Percentiles rank a stretch among this genome's conserved stretches.
These are phyloP conservation scores for Cheumatopsyche charites DNA, from an alignment of 1,140 invertebrate genomes.

Conservation along the genomic window DNA sequence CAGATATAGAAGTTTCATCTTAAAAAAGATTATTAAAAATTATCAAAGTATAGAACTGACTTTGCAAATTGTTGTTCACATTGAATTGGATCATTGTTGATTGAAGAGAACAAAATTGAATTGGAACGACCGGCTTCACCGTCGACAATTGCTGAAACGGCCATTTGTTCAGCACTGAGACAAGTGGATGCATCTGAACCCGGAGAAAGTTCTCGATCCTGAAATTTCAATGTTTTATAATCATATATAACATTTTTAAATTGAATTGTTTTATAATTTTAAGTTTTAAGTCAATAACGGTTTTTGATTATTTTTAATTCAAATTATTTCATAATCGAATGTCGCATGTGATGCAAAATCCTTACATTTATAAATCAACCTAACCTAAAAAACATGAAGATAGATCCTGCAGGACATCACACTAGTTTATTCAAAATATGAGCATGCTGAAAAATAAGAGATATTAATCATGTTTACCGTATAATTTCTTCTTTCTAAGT, in stretches of 20 bases:
- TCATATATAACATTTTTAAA: too few species aligned
- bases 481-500: slow-evolving; percentile 61
- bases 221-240: too few species aligned
- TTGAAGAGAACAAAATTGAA: slow-evolving; percentile 62
- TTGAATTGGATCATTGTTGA: slow-evolving; percentile 64
- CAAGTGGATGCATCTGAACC: slow-evolving; percentile 54
- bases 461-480: slow-evolving; percentile 54
- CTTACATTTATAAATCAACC: too few species aligned
- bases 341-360: too few species aligned
- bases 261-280: too few species aligned
- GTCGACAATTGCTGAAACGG: slow-evolving; percentile 59
- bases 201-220: slow-evolving; percentile 59
- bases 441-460: too few species aligned
- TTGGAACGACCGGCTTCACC: slow-evolving; percentile 60
- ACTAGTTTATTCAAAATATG: too few species aligned
- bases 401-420: too few species aligned
- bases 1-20: background rate
- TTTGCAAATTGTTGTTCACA: slow-evolving; percentile 65
- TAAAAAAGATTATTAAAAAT: slow-evolving; percentile 12
- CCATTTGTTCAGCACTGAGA: slow-evolving; percentile 61
- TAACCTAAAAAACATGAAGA: too few species aligned
- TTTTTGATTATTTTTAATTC: too few species aligned
- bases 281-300: too few species aligned
- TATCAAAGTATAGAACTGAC: slow-evolving; percentile 48
- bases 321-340: too few species aligned